Evolutionary conservation across 35 echinoderm and acorn worm genomes (phyloP), one percentile per base, ranked within the genome.

Genomic region (Patiria miniata): DNA sequence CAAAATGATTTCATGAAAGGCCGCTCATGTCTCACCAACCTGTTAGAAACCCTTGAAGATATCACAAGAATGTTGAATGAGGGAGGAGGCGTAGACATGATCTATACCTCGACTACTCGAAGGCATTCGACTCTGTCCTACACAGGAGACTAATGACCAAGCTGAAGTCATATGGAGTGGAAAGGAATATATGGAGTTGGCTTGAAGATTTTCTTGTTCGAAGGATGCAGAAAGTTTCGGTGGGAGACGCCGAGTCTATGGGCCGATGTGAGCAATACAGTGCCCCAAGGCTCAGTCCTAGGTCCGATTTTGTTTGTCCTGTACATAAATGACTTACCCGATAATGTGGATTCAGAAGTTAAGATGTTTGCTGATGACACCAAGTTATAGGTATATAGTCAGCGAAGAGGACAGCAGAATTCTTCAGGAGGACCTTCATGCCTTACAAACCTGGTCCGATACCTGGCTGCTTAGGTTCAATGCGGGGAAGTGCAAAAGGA

Each of bases 351-450:
- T 8, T 5, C 51, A 28, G 28, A 18, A 2, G 28, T 83, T 56
- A 28, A 39, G 40, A 85, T 85, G 83, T 86, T 51, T 77, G 84
- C 84, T 76, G 84, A 86, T 86, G 61, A 86, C 60, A 86, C 84
- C 1, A 86, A 76, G 47, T 3, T 56, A 77, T 14, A 77, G 22
- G 69, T 30, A 77, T 30, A 77, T 77, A 0, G 36, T 77, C 33
- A 39, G 30, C 32, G 79, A 52, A 52, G 79, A 82, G 0, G 79
- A 52, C 51, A 50, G 10, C 21, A 2, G 14, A 21, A 47, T 14
- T 7, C 54, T 77, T 23, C 83, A 86, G 39, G 36, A 42, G 50
- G 83, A 86, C 38, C 1, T 77, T 5, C 26, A 86, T 21, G 3
- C 36, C 30, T 61, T 76, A 28, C 58, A 73, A 47, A 68, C 16